These are phyloP conservation scores for Coptodon rendalli DNA, from an alignment of 2,113 vertebrate species.

Conservation along the genomic window DNA sequence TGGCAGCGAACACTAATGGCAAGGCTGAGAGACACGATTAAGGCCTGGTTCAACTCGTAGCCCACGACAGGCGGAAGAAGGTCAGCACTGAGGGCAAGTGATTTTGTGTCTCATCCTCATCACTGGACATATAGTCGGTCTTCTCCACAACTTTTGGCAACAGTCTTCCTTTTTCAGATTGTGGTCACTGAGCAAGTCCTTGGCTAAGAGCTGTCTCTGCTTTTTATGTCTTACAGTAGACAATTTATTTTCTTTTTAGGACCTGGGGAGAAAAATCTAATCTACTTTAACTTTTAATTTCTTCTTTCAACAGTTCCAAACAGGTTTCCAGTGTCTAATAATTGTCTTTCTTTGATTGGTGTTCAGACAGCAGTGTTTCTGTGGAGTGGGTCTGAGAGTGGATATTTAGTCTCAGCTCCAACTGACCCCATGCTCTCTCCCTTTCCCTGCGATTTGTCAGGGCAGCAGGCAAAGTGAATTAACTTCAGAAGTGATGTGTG, in stretches of 20 bases:
- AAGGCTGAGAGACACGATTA: neutral
- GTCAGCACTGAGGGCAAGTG: neutral
- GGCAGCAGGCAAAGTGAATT: constrained; percentile 30
- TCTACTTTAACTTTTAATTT: neutral
- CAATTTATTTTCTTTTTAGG: neutral
- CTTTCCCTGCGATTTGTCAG: neutral
- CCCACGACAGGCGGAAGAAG: neutral
- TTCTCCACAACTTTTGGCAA: neutral
- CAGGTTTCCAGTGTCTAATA: neutral
- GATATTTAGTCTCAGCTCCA: neutral
- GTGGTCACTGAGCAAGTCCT: neutral
- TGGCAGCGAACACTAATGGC: neutral
- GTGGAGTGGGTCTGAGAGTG: neutral
- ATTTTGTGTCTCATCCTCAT: neutral
- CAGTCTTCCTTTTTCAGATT: neutral
- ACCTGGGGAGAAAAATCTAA: neutral
- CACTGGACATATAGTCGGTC: fast-evolving
- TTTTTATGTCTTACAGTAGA: neutral
- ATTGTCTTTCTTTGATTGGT: neutral
- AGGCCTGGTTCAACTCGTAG: neutral
- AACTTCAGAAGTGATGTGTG: constrained; percentile 15
- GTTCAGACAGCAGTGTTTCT: neutral
- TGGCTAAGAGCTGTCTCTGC: neutral
- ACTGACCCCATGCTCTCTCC: neutral
- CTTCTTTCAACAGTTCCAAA: neutral